phyloP scores from a whole-genome alignment of 2,797 vertebrate species.

The Aeoliscus strigatus region DNA sequence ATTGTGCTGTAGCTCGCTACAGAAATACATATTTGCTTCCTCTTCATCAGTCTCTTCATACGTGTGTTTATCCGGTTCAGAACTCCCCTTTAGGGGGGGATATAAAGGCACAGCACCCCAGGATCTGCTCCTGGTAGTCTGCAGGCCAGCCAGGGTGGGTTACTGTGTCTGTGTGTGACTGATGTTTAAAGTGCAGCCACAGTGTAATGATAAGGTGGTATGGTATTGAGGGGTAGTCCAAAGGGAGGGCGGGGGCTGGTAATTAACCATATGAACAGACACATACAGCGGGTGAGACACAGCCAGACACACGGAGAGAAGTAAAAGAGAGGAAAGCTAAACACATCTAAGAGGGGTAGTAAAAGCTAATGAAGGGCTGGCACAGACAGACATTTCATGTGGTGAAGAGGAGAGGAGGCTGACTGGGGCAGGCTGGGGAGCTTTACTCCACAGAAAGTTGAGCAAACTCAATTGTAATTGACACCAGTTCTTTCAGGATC shows the following conservation, averaged over 20 bases:
- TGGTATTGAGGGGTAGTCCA: conserved; percentile 64
- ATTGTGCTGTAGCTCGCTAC: conserved; percentile 35
- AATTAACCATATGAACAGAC: conserved; percentile 72
- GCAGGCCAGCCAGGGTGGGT: conserved; percentile 31
- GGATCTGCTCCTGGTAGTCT: conserved; percentile 52
- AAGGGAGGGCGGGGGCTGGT: conserved; percentile 54
- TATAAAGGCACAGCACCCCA: conserved; percentile 44
- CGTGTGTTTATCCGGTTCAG: conserved; percentile 26
- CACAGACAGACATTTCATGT: conserved; percentile 75
- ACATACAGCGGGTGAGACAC: conserved; percentile 46
- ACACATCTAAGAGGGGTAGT: conserved; percentile 75
- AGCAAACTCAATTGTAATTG: conserved; percentile 62
- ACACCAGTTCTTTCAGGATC: conserved; percentile 46
- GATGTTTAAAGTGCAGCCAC: conserved; percentile 66
- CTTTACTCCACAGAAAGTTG: conserved; percentile 44
- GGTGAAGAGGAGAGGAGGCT: conserved; percentile 61
- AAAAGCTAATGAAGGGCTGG: conserved; percentile 80
- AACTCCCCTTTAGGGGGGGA: conserved; percentile 30
- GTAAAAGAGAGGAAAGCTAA: conserved; percentile 69
- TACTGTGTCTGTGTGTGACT: conserved; percentile 42
- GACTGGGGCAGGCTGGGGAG: conserved; percentile 49
- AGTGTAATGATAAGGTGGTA: conserved; percentile 74
- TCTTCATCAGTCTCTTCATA: conserved; percentile 16
- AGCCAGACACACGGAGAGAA: conserved; percentile 40
- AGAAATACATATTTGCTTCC: conserved; percentile 17